Evolutionary conservation across 2,797 vertebrate genomes (phyloP), one percentile per base, ranked within the genome.

Genomic region (Brachymystax lenok): DNA sequence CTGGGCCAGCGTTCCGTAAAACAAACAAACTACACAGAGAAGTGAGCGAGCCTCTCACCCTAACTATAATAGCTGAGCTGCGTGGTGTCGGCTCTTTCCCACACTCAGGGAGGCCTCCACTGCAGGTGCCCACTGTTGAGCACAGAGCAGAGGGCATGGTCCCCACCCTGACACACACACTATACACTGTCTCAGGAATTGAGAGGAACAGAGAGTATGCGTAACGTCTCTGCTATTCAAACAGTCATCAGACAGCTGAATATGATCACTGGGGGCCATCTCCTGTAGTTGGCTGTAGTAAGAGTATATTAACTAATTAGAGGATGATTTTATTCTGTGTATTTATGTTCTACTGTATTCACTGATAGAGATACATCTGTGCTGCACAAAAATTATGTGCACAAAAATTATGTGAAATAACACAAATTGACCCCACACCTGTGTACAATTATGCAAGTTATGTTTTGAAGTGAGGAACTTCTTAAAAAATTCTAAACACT

Each of bases 41-140:
- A 89, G 83, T 77, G 88, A 92, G 91, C 85, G 87, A 92, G 90
- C 82, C 85, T 92, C 91, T 93, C 84, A 82, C 87, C 90, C 91
- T 91, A 94, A 94, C 87, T 94, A 93, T 92, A 95, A 95, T 92
- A 96, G 92, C 92, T 92, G 88, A 83, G 92, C 90, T 82, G 87
- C 13, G 81, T 77, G 78, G 85, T 91, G 90, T 89, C 90, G 86
- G 85, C 90, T 83, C 88, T 88, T 94, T 95, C 93, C 92, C 94
- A 95, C 94, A 94, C 92, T 90, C 88, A 77, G 89, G 81, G 76
- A 74, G 79, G 73, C 64, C 80, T 50, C 81, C 74, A 74, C 77
- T 86, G 84, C 89, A 91, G 90, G 88, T 92, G 87, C 87, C 81
- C 84, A 46, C 40, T 46, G 40, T 10, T 13, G 40, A 46, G 40